Conservation (phyloP, 35 echinoderm and acorn worm species). For the Diadema setosum region DNA sequence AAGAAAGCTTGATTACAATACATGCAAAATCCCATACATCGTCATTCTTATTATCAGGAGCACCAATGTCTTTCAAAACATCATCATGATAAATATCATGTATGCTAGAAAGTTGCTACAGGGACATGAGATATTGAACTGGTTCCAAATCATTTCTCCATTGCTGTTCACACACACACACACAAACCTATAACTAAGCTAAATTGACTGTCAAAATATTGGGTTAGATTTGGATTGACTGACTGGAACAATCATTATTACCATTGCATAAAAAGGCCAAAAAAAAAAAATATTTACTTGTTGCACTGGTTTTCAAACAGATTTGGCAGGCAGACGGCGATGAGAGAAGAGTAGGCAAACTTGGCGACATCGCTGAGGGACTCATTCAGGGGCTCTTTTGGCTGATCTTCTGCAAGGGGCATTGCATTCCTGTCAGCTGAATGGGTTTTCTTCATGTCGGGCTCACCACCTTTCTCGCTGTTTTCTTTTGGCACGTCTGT, state of each 20-base stretch:
- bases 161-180: neutral
- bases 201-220: neutral
- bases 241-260: neutral
- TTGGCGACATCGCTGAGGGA: slow-evolving; percentile 61
- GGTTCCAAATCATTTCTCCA: neutral
- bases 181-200: neutral
- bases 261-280: neutral
- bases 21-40: too few relatives aligned
- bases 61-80: too few relatives aligned
- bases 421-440: neutral
- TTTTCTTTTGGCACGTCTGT: neutral
- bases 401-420: neutral
- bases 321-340: slow-evolving; percentile 11
- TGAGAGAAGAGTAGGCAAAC: slow-evolving; percentile 55
- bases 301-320: slow-evolving; percentile 48
- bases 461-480: neutral
- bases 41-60: too few relatives aligned
- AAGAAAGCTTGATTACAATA: too few relatives aligned
- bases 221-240: neutral
- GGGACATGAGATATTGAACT: too few relatives aligned
- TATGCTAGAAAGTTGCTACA: too few relatives aligned
- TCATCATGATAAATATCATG: too few relatives aligned
- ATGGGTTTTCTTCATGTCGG: neutral
- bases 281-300: slow-evolving; percentile 5
- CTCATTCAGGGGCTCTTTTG: slow-evolving; percentile 57